Conservation (phyloP, 2,797 vertebrate genomes). For the Peromyscus aztecus region DNA sequence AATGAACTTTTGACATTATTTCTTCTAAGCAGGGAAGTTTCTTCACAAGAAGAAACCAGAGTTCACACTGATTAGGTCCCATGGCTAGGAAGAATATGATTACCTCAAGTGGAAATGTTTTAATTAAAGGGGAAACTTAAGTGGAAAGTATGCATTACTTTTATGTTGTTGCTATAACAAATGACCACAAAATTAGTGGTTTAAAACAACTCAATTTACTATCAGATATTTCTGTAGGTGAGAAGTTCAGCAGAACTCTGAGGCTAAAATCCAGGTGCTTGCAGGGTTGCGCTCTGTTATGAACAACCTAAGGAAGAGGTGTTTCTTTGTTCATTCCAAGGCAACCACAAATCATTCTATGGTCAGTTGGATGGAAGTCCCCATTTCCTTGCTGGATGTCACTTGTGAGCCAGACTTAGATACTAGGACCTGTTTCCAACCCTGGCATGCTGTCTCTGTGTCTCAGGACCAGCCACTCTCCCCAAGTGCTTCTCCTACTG, state of each 20-base stretch:
- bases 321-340: not conserved
- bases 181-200: not conserved
- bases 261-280: not conserved
- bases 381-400: not conserved
- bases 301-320: not conserved
- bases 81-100: not conserved
- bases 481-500: rapidly evolving
- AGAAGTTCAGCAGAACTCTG: not conserved
- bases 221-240: not conserved
- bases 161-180: not conserved
- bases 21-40: not conserved
- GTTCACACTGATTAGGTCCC: not conserved
- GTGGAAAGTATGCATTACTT: not conserved
- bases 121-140: conserved; percentile 36
- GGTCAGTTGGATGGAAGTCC: not conserved
- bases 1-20: conserved; percentile 43
- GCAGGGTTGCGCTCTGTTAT: rapidly evolving
- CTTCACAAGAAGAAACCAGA: conserved; percentile 20
- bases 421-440: not conserved
- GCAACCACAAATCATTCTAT: not conserved
- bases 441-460: rapidly evolving
- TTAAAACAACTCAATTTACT: not conserved
- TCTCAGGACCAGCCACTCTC: not conserved
- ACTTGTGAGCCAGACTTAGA: rapidly evolving
- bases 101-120: conserved; percentile 50